These are phyloP conservation scores for Ictalurus punctatus DNA, from an alignment of 2,113 vertebrate genomes.

Conservation along the genomic window DNA sequence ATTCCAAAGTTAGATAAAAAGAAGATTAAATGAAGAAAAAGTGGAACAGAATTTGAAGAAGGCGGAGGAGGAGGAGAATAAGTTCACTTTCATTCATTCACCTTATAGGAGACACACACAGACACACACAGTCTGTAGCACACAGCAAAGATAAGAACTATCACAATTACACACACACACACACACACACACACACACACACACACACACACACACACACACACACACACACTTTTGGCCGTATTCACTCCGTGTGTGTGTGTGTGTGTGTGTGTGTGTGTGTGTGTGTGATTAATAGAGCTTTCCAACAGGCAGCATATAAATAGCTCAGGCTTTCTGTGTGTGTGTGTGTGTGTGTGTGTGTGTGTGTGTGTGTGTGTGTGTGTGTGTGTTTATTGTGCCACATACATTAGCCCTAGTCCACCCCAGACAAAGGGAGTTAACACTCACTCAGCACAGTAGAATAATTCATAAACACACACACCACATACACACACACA, in stretches of 20 bases:
- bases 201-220: not conserved
- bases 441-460: not conserved
- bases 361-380: not conserved
- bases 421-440: constrained; percentile 9
- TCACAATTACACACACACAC: not conserved
- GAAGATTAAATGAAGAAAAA: too few relatives aligned
- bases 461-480: not conserved
- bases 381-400: not conserved
- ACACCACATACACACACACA: constrained; percentile 1
- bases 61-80: not conserved
- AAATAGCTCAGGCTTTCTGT: not conserved
- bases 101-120: not conserved
- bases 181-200: not conserved
- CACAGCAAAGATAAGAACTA: not conserved
- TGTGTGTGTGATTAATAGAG: not conserved
- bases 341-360: not conserved
- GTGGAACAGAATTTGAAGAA: not conserved
- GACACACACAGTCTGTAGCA: not conserved
- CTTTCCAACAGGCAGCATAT: constrained; percentile 24
- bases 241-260: not conserved
- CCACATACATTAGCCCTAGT: constrained; percentile 23
- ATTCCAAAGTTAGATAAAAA: too few relatives aligned
- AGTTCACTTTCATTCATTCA: not conserved
- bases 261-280: not conserved
- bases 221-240: not conserved